Evolutionary conservation across 1,140 invertebrate genomes (phyloP).

Genomic region (Gonatopus flavifemur): DNA sequence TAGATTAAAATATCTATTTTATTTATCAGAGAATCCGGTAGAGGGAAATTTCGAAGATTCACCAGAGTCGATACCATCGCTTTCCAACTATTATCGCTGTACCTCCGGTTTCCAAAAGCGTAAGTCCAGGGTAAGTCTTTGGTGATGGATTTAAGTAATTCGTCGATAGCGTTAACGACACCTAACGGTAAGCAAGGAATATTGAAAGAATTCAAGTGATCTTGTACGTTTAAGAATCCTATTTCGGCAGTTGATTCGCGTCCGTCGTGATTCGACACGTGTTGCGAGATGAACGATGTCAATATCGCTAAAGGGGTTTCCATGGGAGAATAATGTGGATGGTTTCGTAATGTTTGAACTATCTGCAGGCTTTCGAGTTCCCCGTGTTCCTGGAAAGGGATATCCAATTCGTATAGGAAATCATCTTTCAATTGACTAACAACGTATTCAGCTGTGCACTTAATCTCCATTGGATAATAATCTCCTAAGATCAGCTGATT

Average conservation of each 20-base stretch:
- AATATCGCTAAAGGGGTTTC: slow-evolving; percentile 8
- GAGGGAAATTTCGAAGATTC: neutral
- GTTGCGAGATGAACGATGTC: slow-evolving; percentile 13
- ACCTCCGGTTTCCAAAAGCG: slow-evolving; percentile 2
- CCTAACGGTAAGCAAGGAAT: slow-evolving; percentile 5
- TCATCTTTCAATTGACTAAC: slow-evolving; percentile 1
- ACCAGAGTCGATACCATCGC: slow-evolving; percentile 1
- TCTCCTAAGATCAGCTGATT: neutral
- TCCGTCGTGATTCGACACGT: neutral
- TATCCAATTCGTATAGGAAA: slow-evolving; percentile 3
- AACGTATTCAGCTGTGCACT: slow-evolving; percentile 1
- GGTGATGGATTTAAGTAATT: neutral
- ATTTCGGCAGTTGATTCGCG: neutral
- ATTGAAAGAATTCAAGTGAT: slow-evolving; percentile 10
- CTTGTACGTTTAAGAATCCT: neutral
- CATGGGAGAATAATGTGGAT: neutral
- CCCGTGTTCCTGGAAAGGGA: slow-evolving; percentile 8
- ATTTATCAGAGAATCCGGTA: neutral
- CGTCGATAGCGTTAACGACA: slow-evolving; percentile 2
- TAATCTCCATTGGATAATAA: slow-evolving; percentile 5
- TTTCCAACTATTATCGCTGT: slow-evolving; percentile 6
- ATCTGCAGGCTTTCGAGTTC: slow-evolving; percentile 4
- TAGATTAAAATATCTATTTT: slow-evolving; percentile 17
- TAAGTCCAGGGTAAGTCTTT: slow-evolving; percentile 14
- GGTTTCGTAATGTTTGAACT: neutral